Conservation (phyloP, 2,113 vertebrate species). For the Corapipo altera region DNA sequence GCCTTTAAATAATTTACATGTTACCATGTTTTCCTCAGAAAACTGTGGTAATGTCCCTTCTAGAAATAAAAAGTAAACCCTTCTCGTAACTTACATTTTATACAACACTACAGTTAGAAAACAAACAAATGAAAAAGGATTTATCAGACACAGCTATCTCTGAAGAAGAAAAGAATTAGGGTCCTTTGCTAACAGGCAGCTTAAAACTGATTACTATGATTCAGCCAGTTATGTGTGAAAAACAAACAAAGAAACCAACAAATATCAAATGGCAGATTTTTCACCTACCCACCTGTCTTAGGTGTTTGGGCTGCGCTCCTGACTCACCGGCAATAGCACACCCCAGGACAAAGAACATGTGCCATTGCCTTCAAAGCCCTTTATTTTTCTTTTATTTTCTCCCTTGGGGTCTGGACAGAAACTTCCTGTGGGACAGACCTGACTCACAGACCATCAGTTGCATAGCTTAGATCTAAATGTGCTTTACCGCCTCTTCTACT, state of each 20-base stretch:
- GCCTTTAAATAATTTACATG: slow-evolving; percentile 18
- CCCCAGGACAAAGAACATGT: not conserved
- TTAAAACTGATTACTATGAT: slow-evolving; percentile 22
- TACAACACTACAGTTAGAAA: not conserved
- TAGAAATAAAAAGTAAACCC: not conserved
- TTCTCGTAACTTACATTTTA: not conserved
- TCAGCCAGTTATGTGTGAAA: not conserved
- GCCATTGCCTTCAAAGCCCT: not conserved
- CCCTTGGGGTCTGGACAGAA: not conserved
- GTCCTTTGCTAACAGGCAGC: not conserved
- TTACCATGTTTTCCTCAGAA: not conserved
- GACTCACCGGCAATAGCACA: not conserved
- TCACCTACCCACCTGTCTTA: not conserved
- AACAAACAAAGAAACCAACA: not conserved
- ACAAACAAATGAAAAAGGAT: slow-evolving; percentile 8
- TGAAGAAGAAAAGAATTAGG: slow-evolving; percentile 32
- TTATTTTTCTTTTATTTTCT: not conserved
- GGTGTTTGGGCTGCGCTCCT: not conserved
- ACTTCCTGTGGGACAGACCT: not conserved
- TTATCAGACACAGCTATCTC: slow-evolving; percentile 14
- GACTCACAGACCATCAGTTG: not conserved
- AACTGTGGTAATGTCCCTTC: not conserved
- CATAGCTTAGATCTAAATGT: not conserved
- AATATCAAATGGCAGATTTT: not conserved
- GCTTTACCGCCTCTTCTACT: not conserved